These are phyloP conservation scores for Drosophila navojoa DNA, from an alignment of 1,140 invertebrate genomes.

Conservation along the genomic window DNA sequence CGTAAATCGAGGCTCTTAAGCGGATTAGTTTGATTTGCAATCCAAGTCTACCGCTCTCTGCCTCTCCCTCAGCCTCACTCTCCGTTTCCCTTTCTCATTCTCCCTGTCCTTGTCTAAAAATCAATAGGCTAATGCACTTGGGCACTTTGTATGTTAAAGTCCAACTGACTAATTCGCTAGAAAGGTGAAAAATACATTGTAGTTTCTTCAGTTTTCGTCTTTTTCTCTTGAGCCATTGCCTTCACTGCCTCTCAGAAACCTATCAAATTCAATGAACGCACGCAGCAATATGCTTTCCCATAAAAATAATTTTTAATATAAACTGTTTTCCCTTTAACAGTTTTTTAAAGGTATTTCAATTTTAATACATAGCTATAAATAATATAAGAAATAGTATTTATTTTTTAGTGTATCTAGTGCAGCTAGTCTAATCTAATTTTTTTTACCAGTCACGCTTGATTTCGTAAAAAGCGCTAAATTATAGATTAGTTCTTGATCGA, in stretches of 20 bases:
- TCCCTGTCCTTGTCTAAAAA: constrained; percentile 35
- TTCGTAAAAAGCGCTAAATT: no score
- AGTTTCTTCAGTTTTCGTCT: constrained; percentile 3
- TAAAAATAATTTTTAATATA: no score
- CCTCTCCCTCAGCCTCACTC: background rate
- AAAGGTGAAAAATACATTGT: constrained; percentile 32
- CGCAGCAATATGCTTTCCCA: no score
- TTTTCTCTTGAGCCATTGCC: background rate
- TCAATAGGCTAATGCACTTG: constrained; percentile 72
- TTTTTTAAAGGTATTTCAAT: no score
- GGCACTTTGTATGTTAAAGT: constrained; percentile 25
- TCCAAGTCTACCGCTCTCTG: constrained; percentile 21
- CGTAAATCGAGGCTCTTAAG: constrained; percentile 71
- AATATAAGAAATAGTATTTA: no score
- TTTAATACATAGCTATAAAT: no score
- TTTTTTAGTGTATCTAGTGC: no score
- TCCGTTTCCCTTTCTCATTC: background rate
- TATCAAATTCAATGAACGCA: no score
- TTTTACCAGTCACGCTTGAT: no score
- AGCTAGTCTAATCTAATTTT: no score
- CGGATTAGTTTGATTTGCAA: constrained; percentile 76
- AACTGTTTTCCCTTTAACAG: no score
- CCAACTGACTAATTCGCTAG: constrained; percentile 46
- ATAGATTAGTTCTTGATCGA: no score
- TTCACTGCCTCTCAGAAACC: background rate